Percentiles rank a stretch among this genome's conserved stretches.
phyloP scores from a whole-genome alignment of 2,797 vertebrate genomes.

The Emydoidea blandingii region DNA sequence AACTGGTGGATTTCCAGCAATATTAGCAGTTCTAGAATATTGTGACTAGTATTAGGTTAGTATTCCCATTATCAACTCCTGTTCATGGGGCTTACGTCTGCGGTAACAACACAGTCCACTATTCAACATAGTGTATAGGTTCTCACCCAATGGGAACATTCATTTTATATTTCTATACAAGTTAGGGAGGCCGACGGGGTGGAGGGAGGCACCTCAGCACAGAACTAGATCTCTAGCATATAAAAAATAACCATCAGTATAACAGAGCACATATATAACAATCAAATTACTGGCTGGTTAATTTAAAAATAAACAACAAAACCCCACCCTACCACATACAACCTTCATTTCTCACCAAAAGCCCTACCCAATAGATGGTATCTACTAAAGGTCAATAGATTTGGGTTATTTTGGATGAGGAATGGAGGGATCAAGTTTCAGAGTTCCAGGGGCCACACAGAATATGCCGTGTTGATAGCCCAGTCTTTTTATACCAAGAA shows the following conservation, averaged over 20 bases:
- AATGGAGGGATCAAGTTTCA: background rate
- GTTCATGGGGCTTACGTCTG: background rate
- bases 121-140: background rate
- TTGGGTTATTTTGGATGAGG: background rate
- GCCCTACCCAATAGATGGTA: background rate
- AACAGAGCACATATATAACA: background rate
- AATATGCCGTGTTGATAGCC: background rate
- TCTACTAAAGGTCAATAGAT: background rate
- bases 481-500: background rate
- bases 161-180: background rate
- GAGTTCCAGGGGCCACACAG: background rate
- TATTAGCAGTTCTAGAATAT: constrained; percentile 18
- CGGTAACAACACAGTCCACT: background rate
- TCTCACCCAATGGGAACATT: background rate
- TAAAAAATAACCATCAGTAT: background rate
- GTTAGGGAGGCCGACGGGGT: no score
- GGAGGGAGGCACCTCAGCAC: rapidly evolving
- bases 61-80: background rate
- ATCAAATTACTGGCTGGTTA: background rate
- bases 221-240: background rate
- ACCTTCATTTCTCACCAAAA: background rate
- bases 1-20: background rate
- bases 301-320: background rate
- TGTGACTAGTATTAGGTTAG: background rate
- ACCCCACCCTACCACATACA: background rate